Percentiles rank a stretch among this genome's conserved stretches.
These are phyloP conservation scores for Simalia tracyae DNA, from an alignment of 2,797 vertebrate species.

Conservation along the genomic window DNA sequence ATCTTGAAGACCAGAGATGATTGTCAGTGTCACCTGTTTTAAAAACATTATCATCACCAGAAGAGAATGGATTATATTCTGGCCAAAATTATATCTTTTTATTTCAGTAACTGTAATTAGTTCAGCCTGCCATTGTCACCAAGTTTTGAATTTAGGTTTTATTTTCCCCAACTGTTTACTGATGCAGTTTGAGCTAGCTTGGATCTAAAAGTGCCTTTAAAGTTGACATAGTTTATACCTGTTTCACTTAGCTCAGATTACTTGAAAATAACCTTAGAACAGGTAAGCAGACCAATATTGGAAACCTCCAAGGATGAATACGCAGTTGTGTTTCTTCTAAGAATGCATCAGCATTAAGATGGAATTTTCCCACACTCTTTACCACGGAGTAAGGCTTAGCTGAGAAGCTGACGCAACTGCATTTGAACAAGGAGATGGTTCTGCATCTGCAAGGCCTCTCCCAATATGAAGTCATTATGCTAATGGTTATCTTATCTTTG, in stretches of 20 bases:
- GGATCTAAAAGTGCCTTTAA: constrained; percentile 7
- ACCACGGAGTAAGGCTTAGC: not conserved
- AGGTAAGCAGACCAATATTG: constrained; percentile 15
- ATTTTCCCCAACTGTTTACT: not conserved
- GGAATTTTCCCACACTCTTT: constrained; percentile 31
- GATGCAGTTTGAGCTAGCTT: not conserved
- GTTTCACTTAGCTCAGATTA: constrained; percentile 39
- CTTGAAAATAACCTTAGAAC: constrained; percentile 13
- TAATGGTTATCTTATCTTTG: not conserved
- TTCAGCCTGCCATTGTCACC: not conserved
- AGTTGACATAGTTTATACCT: constrained; percentile 15
- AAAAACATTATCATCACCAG: not conserved
- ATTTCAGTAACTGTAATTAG: not conserved
- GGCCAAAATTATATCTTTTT: not conserved
- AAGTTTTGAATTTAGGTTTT: not conserved
- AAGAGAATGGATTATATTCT: not conserved
- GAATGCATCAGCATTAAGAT: constrained; percentile 42
- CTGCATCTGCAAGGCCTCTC: not conserved
- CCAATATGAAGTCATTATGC: not conserved
- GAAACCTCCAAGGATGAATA: constrained; percentile 21
- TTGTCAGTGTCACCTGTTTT: not conserved
- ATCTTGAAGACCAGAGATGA: not conserved
- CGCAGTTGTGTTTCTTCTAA: not conserved
- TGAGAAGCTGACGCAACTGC: rapidly evolving
- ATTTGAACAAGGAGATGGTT: not conserved